phyloP scores from a whole-genome alignment of 2,113 vertebrate genomes.

The Crocuta crocuta region DNA sequence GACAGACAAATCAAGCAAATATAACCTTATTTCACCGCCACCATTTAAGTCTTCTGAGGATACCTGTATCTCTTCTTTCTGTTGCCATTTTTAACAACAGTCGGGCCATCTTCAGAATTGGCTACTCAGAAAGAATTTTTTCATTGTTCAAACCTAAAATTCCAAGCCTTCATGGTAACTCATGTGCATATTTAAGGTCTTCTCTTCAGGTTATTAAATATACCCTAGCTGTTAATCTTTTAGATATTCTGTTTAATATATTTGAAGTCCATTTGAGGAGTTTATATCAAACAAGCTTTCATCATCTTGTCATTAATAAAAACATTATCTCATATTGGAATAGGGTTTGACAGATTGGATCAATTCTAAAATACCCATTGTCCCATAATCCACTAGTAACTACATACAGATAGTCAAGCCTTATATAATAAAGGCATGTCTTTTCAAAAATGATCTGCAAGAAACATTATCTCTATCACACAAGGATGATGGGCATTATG shows the following conservation, averaged over 20 bases:
- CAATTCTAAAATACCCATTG: not conserved
- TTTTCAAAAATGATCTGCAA: slow-evolving; percentile 24
- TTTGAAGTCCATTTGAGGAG: slow-evolving; percentile 29
- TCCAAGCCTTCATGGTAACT: not conserved
- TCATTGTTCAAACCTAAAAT: not conserved
- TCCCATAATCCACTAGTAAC: slow-evolving; percentile 21
- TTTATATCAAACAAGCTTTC: not conserved
- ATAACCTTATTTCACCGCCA: not conserved
- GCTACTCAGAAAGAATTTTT: not conserved
- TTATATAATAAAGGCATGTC: not conserved
- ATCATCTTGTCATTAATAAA: slow-evolving; percentile 58
- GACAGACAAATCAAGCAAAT: not conserved
- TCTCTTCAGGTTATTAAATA: not conserved
- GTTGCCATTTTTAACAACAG: not conserved
- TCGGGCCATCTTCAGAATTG: not conserved
- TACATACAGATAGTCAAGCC: not conserved
- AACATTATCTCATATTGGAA: slow-evolving; percentile 48
- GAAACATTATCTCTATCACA: not conserved
- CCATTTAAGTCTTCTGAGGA: not conserved
- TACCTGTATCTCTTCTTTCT: not conserved
- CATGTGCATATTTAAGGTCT: not conserved
- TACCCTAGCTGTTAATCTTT: slow-evolving; percentile 48
- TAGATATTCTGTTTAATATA: not conserved
- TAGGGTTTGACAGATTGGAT: not conserved
- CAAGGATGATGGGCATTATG: not conserved